Evolutionary conservation across 1,140 invertebrate genomes (phyloP).

Genomic region (Drosophila azteca): DNA sequence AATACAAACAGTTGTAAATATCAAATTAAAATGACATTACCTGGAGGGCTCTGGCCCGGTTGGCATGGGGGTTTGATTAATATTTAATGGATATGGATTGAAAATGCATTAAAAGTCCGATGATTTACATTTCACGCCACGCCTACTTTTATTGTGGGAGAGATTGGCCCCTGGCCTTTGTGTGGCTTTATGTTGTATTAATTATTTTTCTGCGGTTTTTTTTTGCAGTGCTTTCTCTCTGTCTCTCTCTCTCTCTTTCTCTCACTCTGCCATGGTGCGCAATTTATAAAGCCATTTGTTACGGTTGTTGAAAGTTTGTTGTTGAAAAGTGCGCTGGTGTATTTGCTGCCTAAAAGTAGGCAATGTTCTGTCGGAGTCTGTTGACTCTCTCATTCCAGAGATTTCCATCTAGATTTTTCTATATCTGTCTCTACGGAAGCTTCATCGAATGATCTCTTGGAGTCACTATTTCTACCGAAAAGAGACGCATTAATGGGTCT

Average conservation of each 20-base stretch:
- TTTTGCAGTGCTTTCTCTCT: neutral
- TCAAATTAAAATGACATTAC: conserved; percentile 71
- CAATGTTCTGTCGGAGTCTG: too few species aligned
- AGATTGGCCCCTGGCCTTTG: neutral
- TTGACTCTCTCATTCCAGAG: too few species aligned
- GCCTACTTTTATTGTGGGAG: too few species aligned
- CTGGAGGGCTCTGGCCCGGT: conserved; percentile 20
- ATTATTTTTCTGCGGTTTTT: conserved; percentile 15
- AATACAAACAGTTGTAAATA: conserved; percentile 52
- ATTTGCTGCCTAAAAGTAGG: conserved; percentile 26
- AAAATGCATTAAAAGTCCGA: conserved; percentile 58
- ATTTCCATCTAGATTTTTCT: too few species aligned
- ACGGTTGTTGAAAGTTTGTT: neutral
- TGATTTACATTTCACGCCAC: neutral
- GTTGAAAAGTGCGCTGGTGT: neutral
- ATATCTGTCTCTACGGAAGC: too few species aligned
- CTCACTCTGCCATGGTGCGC: neutral
- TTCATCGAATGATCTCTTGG: too few species aligned
- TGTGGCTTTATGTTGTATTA: conserved; percentile 15
- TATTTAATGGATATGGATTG: conserved; percentile 74
- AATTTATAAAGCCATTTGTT: conserved; percentile 9
- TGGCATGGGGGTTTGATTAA: conserved; percentile 57
- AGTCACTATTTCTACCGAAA: too few species aligned
- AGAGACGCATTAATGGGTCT: too few species aligned
- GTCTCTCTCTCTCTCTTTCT: neutral